Percentiles rank a stretch among this genome's conserved stretches.
phyloP scores from a whole-genome alignment of 2,888 invertebrate species.

The Coremacera marginata region DNA sequence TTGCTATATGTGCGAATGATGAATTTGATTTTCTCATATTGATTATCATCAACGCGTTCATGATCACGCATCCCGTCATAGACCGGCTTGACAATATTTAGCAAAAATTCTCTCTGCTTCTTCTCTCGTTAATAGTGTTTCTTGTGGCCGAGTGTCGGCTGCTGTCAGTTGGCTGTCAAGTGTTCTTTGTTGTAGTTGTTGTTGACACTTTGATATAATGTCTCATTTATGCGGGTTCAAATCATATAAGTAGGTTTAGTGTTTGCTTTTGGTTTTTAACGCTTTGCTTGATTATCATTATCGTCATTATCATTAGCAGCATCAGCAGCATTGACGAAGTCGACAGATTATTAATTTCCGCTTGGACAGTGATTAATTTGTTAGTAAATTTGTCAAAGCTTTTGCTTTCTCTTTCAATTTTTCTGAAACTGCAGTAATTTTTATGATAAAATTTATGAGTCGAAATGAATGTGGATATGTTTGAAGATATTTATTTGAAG shows the following conservation, averaged over 20 bases:
- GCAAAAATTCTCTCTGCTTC: not conserved
- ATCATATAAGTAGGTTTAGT: not conserved
- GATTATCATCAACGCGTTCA: not conserved
- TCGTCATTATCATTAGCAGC: constrained; percentile 4
- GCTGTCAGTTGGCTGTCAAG: constrained; percentile 27
- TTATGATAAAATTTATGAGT: no score
- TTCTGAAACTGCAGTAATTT: no score
- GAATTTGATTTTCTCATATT: constrained; percentile 33
- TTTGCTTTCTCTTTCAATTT: not conserved
- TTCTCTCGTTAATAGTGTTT: not conserved
- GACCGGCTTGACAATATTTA: no score
- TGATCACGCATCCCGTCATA: constrained; percentile 16
- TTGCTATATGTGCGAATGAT: not conserved
- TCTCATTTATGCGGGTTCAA: constrained; percentile 16
- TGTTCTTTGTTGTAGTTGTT: not conserved
- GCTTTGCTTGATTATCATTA: not conserved
- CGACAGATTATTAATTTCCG: constrained; percentile 31
- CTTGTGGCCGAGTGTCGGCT: not conserved
- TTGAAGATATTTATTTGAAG: no score
- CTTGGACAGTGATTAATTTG: constrained; percentile 33
- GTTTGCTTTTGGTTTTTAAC: not conserved
- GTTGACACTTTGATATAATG: constrained; percentile 25
- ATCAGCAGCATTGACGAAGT: constrained; percentile 31
- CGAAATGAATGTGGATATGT: no score
- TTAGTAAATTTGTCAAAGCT: constrained; percentile 35